Evolutionary conservation across 2,113 vertebrate genomes (phyloP).

Genomic region (Pavo muticus): DNA sequence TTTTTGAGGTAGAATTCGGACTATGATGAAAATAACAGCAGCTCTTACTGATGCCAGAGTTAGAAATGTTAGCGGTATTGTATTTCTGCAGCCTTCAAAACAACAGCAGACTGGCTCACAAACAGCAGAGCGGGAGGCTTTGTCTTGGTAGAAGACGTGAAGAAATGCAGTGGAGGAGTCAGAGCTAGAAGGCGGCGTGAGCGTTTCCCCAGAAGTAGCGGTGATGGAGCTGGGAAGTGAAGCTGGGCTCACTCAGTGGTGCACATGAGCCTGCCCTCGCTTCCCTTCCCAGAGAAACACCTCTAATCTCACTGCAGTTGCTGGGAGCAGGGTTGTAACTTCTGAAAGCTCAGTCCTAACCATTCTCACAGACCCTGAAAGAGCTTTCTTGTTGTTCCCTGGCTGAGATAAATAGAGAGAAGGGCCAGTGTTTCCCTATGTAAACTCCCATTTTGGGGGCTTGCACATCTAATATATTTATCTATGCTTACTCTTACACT

Average conservation of each 20-base stretch:
- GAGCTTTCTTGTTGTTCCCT: constrained; percentile 7
- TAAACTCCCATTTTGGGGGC: not conserved
- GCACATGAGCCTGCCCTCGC: accelerated
- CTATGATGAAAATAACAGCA: not conserved
- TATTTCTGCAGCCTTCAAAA: not conserved
- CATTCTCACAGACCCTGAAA: not conserved
- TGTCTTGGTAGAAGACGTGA: not conserved
- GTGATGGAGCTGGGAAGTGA: not conserved
- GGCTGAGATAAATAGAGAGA: not conserved
- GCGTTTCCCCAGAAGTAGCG: not conserved
- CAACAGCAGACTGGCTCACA: not conserved
- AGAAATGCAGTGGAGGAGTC: not conserved
- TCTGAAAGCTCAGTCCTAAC: not conserved
- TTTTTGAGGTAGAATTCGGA: not conserved
- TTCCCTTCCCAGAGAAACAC: not conserved
- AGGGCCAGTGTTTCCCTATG: not conserved
- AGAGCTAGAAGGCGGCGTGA: not conserved
- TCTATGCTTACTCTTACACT: not conserved
- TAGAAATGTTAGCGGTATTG: not conserved
- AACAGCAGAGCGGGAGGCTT: not conserved
- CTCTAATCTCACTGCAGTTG: not conserved
- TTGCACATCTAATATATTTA: constrained; percentile 25
- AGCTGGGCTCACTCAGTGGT: not conserved
- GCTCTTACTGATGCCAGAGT: not conserved
- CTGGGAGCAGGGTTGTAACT: not conserved